Evolutionary conservation across 1,140 invertebrate genomes (phyloP).

Genomic region (Nixonia krombeini): DNA sequence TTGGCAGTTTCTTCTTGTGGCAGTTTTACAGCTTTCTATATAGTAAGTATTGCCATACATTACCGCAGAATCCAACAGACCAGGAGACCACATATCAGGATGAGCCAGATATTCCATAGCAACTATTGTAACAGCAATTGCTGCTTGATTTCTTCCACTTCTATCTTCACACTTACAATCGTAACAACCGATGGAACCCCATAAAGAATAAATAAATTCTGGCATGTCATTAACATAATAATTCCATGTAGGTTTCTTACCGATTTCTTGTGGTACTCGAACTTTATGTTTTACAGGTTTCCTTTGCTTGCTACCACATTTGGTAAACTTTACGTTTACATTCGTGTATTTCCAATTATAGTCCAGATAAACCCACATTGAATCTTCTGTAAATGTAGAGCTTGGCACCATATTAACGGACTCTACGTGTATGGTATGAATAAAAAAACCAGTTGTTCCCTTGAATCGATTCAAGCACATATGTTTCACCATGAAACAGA

Average conservation of each 20-base stretch:
- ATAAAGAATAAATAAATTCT: slow-evolving; percentile 62
- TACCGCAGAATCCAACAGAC: slow-evolving; percentile 61
- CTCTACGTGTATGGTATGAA: slow-evolving; percentile 63
- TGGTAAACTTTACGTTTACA: neutral
- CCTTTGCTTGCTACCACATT: slow-evolving; percentile 21
- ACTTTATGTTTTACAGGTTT: neutral
- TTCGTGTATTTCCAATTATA: slow-evolving; percentile 62
- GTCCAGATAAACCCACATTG: slow-evolving; percentile 67
- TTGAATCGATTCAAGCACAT: slow-evolving; percentile 56
- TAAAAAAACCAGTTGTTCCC: slow-evolving; percentile 62
- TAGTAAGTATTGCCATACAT: slow-evolving; percentile 63
- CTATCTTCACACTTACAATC: slow-evolving; percentile 53
- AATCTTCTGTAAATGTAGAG: slow-evolving; percentile 58
- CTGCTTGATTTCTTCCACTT: slow-evolving; percentile 60
- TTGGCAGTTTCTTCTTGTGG: slow-evolving; percentile 9
- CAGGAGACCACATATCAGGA: slow-evolving; percentile 61
- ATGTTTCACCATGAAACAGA: slow-evolving; percentile 56
- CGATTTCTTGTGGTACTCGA: no score
- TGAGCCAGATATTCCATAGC: slow-evolving; percentile 58
- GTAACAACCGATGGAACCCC: slow-evolving; percentile 62
- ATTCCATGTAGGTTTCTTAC: slow-evolving; percentile 52
- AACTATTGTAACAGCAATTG: slow-evolving; percentile 55
- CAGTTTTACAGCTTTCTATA: slow-evolving; percentile 53
- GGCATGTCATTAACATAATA: slow-evolving; percentile 60
- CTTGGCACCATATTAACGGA: slow-evolving; percentile 46